Base-by-base conservation (phyloP, 2,113 vertebrate species). In the Aramus guarauna region DNA sequence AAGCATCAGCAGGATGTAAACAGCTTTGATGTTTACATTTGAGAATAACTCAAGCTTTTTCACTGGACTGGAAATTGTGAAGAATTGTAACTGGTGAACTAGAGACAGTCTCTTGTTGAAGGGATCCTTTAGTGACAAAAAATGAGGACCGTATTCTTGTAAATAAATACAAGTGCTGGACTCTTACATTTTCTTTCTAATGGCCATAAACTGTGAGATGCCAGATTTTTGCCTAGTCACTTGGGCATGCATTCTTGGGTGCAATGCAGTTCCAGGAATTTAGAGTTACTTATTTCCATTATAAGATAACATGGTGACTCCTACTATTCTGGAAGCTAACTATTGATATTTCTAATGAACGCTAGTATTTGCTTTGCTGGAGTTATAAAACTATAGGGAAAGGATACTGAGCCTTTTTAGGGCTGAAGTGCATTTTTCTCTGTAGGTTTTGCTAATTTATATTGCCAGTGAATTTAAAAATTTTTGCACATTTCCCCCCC, bases 231-330 rank as follows among this genome's bases (percentile, higher is more conserved):
- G 27, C 64, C 11, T 23, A 4, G 32, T 9, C 23, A 8, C 41
- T 48, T 84, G 50, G 18, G 16, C 21, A 4, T 24, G 52, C 0
- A 0, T 37, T 4, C 2, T 0, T 76, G 62, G 37, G 19, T n/a
- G 10, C 0, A 4, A 9, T 63, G 9, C 30, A 32, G 24, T 52
- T 47, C n/a, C 20, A 56, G 75, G 55, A 60, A 29, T 64, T 41
- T 32, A 32, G 47, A 79, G 15, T 48, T 79, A 18, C 58, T 76
- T 67, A 30, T 85, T 91, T 72, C 32, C 15, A 6, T 36, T 68
- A 0, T 20, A n/a, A 83, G 29, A 43, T 58, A 75, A 82, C 52
- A 43, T 22, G 11, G n/a, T 55, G 26, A 67, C 17, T 90, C 36
- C 19, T 85, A 2, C 80, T 82, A 1, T 80, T 82, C 53, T 77